Percentiles rank a stretch among this genome's conserved stretches.
phyloP scores from a whole-genome alignment of 2,888 invertebrate genomes.

The Polyommatus iphigenia region DNA sequence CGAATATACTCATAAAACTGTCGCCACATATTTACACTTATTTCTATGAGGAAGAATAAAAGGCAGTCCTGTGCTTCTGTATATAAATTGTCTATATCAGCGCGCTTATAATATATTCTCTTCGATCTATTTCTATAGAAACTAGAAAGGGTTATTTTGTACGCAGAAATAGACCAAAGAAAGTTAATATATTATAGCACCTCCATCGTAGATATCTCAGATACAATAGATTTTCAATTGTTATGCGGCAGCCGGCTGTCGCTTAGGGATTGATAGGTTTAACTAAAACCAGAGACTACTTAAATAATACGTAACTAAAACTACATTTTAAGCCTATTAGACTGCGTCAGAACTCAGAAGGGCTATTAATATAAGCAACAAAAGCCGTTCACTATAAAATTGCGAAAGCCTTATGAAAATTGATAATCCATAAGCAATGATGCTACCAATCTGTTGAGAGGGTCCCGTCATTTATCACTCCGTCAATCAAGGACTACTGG shows the following conservation, averaged over 20 bases:
- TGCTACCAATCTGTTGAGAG: neutral
- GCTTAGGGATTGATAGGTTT: no score
- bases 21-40: constrained; percentile 2
- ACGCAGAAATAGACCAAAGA: neutral
- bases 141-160: no score
- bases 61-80: neutral
- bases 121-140: no score
- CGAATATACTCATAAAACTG: constrained; percentile 34
- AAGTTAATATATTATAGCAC: neutral
- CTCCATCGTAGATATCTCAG: no score
- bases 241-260: no score
- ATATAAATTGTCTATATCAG: neutral
- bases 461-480: constrained; percentile 1
- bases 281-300: no score
- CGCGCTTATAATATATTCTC: no score
- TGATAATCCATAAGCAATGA: neutral
- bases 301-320: no score
- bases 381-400: neutral
- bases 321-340: no score
- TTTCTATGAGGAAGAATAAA: constrained; percentile 1
- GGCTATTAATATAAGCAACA: neutral
- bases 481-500: neutral
- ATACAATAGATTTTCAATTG: no score
- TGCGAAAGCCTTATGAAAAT: neutral
- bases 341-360: neutral